phyloP scores from a whole-genome alignment of 1,140 invertebrate species.

The Neotoxoptera formosana region DNA sequence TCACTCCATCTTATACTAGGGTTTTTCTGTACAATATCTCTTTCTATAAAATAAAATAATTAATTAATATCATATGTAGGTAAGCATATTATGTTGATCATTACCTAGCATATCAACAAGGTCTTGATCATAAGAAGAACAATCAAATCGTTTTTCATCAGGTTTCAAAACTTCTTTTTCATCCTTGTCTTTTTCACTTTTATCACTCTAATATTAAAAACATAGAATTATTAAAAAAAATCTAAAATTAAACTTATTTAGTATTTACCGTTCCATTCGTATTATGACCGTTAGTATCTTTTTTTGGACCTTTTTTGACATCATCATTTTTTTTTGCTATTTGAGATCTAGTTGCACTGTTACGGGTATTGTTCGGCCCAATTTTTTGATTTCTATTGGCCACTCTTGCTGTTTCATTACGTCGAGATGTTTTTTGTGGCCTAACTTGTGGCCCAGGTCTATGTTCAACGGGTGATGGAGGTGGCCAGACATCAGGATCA shows the following conservation, averaged over 20 bases:
- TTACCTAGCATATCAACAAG: conserved; percentile 90
- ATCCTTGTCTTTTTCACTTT: conserved; percentile 72
- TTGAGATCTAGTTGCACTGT: conserved; percentile 45
- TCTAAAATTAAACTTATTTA: neutral
- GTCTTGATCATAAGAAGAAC: conserved; percentile 87
- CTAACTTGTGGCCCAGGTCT: conserved; percentile 62
- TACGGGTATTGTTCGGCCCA: conserved; percentile 41
- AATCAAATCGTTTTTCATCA: conserved; percentile 90
- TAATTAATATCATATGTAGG: neutral
- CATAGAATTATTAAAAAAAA: conserved; percentile 44
- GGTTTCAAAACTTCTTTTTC: conserved; percentile 69
- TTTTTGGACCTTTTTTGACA: conserved; percentile 48
- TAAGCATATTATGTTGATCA: neutral
- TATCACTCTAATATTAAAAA: conserved; percentile 64
- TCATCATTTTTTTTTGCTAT: conserved; percentile 48
- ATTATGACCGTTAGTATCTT: conserved; percentile 57
- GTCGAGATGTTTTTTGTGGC: conserved; percentile 40
- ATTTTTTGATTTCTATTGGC: conserved; percentile 45
- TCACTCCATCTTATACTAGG: conserved; percentile 97
- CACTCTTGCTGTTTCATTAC: conserved; percentile 28
- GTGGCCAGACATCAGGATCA: conserved; percentile 91
- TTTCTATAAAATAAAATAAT: conserved; percentile 70
- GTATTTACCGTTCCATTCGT: conserved; percentile 45
- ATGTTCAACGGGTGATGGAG: conserved; percentile 83
- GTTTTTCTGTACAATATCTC: conserved; percentile 98